A percentile compares a stretch with the other conserved stretches of the same genome.
phyloP scores from a whole-genome alignment of 2,113 vertebrate species.

The Sylvia atricapilla region DNA sequence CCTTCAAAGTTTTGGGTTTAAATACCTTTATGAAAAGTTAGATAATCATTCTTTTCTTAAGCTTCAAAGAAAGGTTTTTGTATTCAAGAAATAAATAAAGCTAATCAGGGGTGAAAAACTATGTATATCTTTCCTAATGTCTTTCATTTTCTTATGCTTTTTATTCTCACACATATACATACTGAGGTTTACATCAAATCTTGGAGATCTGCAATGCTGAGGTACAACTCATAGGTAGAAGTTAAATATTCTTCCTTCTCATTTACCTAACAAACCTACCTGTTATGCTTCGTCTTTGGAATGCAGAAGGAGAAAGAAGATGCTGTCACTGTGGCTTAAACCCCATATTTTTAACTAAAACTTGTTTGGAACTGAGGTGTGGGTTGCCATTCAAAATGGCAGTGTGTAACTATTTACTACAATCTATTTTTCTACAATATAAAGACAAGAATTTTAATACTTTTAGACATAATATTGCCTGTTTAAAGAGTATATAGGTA shows the following conservation, averaged over 20 bases:
- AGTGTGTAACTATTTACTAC: neutral
- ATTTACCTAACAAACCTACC: neutral
- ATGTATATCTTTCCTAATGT: neutral
- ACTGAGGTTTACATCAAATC: neutral
- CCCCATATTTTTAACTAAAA: neutral
- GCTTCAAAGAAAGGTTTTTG: neutral
- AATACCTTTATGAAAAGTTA: neutral
- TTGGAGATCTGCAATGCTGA: neutral
- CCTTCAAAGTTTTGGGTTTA: neutral
- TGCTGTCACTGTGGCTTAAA: neutral
- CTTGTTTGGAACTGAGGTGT: neutral
- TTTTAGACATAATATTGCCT: neutral
- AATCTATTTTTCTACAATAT: neutral
- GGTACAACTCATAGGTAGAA: neutral
- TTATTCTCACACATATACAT: neutral
- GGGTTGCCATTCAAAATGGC: slow-evolving; percentile 12
- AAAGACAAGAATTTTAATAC: neutral
- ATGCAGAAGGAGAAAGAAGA: neutral
- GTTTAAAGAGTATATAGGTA: neutral
- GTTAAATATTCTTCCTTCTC: neutral
- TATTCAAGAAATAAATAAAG: neutral
- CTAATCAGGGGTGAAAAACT: neutral
- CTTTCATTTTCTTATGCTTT: neutral
- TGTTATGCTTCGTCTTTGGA: neutral
- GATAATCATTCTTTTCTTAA: neutral